Base-by-base conservation (phyloP, 2,113 vertebrate genomes). In the Platichthys stellatus region DNA sequence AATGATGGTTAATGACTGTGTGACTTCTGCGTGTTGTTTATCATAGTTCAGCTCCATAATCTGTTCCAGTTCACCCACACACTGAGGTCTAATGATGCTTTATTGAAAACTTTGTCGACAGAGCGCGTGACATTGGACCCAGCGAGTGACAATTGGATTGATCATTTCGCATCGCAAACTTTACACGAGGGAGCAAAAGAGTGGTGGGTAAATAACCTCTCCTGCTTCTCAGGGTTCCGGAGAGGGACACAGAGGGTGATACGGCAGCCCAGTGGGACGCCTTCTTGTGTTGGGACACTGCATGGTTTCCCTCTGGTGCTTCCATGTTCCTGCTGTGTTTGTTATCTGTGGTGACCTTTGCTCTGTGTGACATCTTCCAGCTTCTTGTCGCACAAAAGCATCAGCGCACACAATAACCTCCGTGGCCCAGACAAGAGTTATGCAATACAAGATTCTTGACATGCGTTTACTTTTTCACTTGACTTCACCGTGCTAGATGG, bases 31-130 rank as follows among this genome's bases (percentile, higher is more conserved):
- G 28, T 54, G 69, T 82, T 91, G 82, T 87, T 92, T 81, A 77
- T 86, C 66, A 74, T 70, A 84, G 75, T 90, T 80, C 74, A 79
- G n/a, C 72, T 79, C 79, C 56, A 85, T 90, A 80, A 89, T 87
- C 73, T 80, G 71, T 86, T 90, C 80, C 77, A 82, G 58, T 83
- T 88, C 81, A 76, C 72, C 78, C 81, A 60, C 87, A 82, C 86
- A 74, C 73, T 80, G 76, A 38, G 64, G 57, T 71, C 88, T 92
- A 92, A 86, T 90, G 89, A 86, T 35, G 74, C 76, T 77, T 91
- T 89, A 92, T 88, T 87, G 79, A 87, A 93, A 91, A 88, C 84
- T 89, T 89, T 86, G 88, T 88, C 81, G 81, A 90, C 84, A 82
- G 74, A 85, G 72, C 81, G 76, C 83, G 68, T 85, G 81, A 83